These are phyloP conservation scores for Mohoua ochrocephala DNA, from an alignment of 2,113 vertebrate genomes.

Conservation along the genomic window DNA sequence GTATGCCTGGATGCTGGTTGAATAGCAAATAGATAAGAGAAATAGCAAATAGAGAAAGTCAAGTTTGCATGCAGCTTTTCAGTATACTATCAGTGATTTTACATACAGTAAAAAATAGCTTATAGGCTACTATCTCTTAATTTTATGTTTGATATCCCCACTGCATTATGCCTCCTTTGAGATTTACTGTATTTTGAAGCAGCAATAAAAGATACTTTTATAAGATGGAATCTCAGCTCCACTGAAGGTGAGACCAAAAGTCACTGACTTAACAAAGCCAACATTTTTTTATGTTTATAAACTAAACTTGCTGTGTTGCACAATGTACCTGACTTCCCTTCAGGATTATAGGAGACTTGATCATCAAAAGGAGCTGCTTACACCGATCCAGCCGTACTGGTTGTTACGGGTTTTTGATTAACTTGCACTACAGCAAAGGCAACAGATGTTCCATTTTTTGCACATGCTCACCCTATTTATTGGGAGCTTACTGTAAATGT, in stretches of 20 bases:
- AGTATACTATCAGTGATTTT: not conserved
- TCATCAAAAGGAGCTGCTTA: not conserved
- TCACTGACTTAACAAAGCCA: not conserved
- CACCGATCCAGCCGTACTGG: not conserved
- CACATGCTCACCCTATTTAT: not conserved
- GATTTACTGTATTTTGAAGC: not conserved
- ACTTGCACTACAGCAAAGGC: not conserved
- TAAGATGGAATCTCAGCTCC: not conserved
- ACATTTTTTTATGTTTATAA: not conserved
- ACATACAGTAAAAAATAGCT: not conserved
- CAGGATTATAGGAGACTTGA: not conserved
- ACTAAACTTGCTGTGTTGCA: not conserved
- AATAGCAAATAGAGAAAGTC: not conserved
- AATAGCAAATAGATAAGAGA: not conserved
- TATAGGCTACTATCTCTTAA: not conserved
- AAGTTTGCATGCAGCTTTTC: not conserved
- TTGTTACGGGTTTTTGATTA: not conserved
- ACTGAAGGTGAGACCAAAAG: not conserved
- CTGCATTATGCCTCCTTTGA: not conserved
- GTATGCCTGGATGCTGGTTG: not conserved
- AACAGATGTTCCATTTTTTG: not conserved
- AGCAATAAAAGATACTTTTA: not conserved
- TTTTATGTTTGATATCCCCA: conserved; percentile 14
- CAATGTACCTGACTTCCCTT: not conserved
- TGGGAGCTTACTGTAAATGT: not conserved